A percentile compares a stretch with the other conserved stretches of the same genome.
Evolutionary conservation across 2,797 vertebrate genomes (phyloP).

Genomic region (Mus caroli): DNA sequence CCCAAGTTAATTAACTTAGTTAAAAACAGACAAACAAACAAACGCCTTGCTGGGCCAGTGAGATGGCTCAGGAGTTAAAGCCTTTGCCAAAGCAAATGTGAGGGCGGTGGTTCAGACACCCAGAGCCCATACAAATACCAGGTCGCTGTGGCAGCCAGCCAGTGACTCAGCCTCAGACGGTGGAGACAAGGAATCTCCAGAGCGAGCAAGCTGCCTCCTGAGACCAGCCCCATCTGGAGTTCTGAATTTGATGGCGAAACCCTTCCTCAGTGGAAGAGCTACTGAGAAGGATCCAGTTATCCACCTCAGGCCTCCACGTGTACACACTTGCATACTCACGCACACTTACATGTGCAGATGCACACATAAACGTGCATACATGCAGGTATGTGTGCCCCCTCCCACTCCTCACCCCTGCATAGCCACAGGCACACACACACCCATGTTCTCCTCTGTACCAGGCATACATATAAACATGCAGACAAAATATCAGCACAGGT

Average conservation of each 20-base stretch:
- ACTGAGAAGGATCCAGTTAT: neutral
- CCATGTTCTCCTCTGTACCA: neutral
- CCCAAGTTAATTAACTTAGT: neutral
- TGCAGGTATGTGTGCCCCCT: neutral
- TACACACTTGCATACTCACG: neutral
- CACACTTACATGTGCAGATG: neutral
- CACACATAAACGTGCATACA: neutral
- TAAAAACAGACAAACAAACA: too few species aligned
- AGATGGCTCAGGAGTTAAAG: neutral
- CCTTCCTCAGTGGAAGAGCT: neutral
- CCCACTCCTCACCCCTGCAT: too few species aligned
- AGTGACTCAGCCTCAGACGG: neutral
- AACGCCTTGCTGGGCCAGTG: neutral
- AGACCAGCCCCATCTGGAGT: neutral
- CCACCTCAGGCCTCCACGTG: neutral
- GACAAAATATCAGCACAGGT: neutral
- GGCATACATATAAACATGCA: neutral
- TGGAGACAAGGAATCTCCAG: neutral
- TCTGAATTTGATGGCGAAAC: neutral
- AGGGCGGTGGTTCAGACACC: neutral
- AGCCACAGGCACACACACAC: neutral
- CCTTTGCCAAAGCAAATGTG: neutral
- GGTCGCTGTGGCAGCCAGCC: neutral
- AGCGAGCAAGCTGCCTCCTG: neutral
- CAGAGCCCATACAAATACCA: neutral